These are phyloP conservation scores for Ophioderma brevispina DNA, from an alignment of 35 echinoderm and acorn worm species.

Conservation along the genomic window DNA sequence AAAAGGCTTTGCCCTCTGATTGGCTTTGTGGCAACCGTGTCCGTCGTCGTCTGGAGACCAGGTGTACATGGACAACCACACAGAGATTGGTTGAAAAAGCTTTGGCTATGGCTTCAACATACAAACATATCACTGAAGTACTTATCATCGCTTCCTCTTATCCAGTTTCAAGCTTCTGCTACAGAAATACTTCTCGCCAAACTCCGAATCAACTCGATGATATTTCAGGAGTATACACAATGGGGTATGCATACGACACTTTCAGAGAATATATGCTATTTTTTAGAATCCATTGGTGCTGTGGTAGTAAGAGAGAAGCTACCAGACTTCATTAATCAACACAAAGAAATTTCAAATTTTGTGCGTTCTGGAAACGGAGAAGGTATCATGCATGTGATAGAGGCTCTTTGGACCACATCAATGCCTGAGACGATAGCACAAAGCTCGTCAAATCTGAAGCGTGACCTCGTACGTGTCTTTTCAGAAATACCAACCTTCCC, in stretches of 20 bases:
- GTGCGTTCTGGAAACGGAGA: not conserved
- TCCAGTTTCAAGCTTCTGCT: not conserved
- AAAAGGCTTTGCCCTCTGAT: not conserved
- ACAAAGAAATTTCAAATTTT: not conserved
- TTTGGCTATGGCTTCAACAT: slow-evolving; percentile 22
- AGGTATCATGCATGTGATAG: slow-evolving; percentile 4
- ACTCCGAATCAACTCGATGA: not conserved
- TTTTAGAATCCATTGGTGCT: slow-evolving; percentile 6
- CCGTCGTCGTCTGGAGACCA: not conserved
- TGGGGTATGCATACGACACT: not conserved
- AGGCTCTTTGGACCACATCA: not conserved
- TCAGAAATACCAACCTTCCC: not conserved
- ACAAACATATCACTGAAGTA: not conserved
- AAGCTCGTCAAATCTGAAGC: not conserved
- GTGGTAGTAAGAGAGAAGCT: slow-evolving; percentile 9
- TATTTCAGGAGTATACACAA: not conserved
- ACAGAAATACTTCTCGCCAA: not conserved
- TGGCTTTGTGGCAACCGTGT: slow-evolving; percentile 1
- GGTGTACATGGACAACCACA: not conserved
- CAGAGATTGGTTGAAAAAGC: not conserved
- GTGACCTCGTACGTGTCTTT: not conserved
- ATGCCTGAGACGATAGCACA: not conserved
- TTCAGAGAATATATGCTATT: not conserved
- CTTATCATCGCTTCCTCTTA: not conserved
- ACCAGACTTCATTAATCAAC: not conserved